These are phyloP conservation scores for Eulemur macaco DNA, from an alignment of 2,113 vertebrate species.

Conservation along the genomic window DNA sequence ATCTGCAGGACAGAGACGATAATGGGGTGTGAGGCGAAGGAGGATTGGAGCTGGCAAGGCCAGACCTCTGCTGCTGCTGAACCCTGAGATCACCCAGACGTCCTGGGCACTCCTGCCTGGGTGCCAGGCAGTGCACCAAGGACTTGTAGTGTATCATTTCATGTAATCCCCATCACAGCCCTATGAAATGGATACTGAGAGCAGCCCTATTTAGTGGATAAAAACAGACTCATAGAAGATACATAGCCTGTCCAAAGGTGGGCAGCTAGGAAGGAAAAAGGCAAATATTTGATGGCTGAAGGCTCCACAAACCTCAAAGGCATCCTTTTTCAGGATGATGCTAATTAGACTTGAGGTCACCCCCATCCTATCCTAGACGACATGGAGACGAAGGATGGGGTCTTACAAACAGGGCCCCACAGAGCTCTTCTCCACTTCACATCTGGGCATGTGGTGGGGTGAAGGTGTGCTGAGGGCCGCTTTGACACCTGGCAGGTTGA, in stretches of 20 bases:
- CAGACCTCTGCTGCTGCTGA: neutral
- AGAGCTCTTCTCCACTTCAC: neutral
- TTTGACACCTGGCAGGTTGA: too few species aligned
- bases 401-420: neutral
- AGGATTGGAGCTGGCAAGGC: neutral
- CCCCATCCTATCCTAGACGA: neutral
- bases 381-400: neutral
- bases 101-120: rapidly evolving
- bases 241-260: too few species aligned
- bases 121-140: rapidly evolving
- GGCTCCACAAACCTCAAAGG: neutral
- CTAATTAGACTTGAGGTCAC: neutral
- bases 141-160: neutral
- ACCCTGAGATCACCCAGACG: rapidly evolving
- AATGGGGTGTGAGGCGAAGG: neutral
- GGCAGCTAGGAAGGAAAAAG: neutral
- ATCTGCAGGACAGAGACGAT: neutral
- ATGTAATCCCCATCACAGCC: rapidly evolving
- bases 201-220: too few species aligned
- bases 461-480: neutral
- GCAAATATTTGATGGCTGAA: neutral
- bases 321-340: neutral
- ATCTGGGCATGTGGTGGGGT: neutral
- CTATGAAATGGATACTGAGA: rapidly evolving
- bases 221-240: neutral